Evolutionary conservation across 1,140 invertebrate genomes (phyloP).

Genomic region (Hestina assimilis): DNA sequence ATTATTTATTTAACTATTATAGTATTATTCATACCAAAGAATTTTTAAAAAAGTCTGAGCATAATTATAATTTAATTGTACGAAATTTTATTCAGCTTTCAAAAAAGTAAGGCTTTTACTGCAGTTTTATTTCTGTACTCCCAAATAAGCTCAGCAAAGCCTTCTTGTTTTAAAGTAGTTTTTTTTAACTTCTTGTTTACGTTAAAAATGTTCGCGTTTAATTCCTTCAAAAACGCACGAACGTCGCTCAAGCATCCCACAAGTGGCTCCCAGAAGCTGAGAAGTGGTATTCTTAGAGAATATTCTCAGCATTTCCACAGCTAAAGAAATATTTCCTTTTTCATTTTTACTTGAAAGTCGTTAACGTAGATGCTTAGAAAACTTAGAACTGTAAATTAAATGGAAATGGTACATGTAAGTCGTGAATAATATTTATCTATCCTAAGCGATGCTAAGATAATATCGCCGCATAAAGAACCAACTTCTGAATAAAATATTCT

Average conservation of each 20-base stretch:
- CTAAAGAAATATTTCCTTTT: constrained; percentile 27
- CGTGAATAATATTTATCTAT: too few species aligned
- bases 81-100: too few species aligned
- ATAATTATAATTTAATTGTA: too few species aligned
- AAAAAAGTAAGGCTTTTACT: too few species aligned
- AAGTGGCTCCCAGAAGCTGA: constrained; percentile 12
- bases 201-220: constrained; percentile 21
- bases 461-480: too few species aligned
- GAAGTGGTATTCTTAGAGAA: constrained; percentile 11
- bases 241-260: constrained; percentile 17
- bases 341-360: constrained; percentile 14
- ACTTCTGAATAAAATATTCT: too few species aligned
- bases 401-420: too few species aligned
- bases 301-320: constrained; percentile 23
- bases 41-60: too few species aligned
- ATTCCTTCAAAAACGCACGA: constrained; percentile 31
- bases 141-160: neutral
- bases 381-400: too few species aligned
- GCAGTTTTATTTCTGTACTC: neutral
- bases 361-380: constrained; percentile 13
- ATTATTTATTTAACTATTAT: too few species aligned
- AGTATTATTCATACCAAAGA: too few species aligned
- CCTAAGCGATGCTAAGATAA: too few species aligned
- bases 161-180: neutral
- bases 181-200: neutral